Base-by-base conservation (phyloP, 2,888 invertebrate genomes). In the Drosophila lacicola region DNA sequence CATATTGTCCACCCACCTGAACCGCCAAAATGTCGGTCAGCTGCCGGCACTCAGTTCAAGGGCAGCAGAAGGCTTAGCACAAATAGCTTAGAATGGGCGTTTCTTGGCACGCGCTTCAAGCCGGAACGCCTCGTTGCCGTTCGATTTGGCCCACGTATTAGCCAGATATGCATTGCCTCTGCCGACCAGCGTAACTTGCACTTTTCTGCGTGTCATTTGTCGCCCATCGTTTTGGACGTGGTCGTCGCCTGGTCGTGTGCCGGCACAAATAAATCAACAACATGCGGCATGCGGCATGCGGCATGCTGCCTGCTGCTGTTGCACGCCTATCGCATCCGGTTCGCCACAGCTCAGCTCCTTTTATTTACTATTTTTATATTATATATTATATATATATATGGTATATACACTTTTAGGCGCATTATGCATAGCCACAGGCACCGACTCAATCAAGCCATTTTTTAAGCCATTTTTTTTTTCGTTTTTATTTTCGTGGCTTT, bases 391-490 rank as follows among this genome's bases (percentile, higher is more conserved):
- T 11, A 42, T 33, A 33, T 34, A 41, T 41, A 34, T 50, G 44
- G 17, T 51, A 29, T 39, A 25, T 37, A 14, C 11, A 4, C 19
- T 42, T 49, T n/a, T 47, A 14, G 17, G 39, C 56, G 36, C 50
- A 63, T 74, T 82, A 67, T 82, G 80, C 68, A 77, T 74, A 78
- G 37, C 33, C 25, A 37, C 36, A 51, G 45, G 47, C 57, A 60
- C 50, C 46, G 69, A 73, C 89, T 89, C 82, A 89, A 89, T 89
- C 88, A 87, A 83, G 83, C 71, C 88, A 88, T 82, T 88, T 88
- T 88, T 74, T 66, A 70, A 70, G 75, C 82, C 80, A 58, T 78
- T 78, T 47, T 36, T 41, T 42, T 34, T 34, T 77, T 60, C 17
- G 17, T 53, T 36, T 49, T n/a, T 42, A 21, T 54, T 34, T 68